A percentile compares a stretch with the other conserved stretches of the same genome.
phyloP scores from a whole-genome alignment of 2,888 invertebrate genomes.

The Adineta ricciae region DNA sequence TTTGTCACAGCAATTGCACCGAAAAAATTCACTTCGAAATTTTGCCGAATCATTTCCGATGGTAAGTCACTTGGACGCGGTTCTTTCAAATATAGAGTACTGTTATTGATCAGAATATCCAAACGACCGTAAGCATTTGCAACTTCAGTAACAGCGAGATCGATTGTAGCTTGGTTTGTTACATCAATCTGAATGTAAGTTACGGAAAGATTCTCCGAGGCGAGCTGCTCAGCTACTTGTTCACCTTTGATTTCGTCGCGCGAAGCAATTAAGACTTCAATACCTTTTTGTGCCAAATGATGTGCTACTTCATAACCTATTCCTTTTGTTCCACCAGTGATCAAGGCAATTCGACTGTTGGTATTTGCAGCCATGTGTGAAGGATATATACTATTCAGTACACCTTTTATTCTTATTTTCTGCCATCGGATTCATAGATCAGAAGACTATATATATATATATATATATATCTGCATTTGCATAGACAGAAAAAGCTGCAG shows the following conservation, averaged over 20 bases:
- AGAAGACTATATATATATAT: neutral
- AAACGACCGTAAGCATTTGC: neutral
- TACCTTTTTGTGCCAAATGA: neutral
- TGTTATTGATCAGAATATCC: constrained; percentile 10
- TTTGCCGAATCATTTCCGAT: neutral
- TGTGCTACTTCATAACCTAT: constrained; percentile 1
- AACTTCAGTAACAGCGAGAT: neutral
- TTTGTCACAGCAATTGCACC: neutral
- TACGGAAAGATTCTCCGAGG: neutral
- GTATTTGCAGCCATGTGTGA: neutral
- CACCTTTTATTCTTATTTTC: neutral
- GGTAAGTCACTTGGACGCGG: neutral
- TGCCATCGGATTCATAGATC: neutral
- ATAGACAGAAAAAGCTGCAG: no score
- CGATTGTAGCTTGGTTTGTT: neutral
- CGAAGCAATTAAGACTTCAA: constrained; percentile 11
- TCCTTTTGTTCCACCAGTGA: neutral
- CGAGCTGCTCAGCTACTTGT: neutral
- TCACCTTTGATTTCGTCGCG: neutral
- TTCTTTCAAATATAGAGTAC: neutral
- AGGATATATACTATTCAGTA: neutral
- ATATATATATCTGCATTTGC: no score
- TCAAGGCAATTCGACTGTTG: neutral
- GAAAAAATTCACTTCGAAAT: neutral
- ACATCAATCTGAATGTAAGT: neutral